These are phyloP conservation scores for Yasuhikotakia modesta DNA, from an alignment of 2,797 vertebrate genomes.

Conservation along the genomic window DNA sequence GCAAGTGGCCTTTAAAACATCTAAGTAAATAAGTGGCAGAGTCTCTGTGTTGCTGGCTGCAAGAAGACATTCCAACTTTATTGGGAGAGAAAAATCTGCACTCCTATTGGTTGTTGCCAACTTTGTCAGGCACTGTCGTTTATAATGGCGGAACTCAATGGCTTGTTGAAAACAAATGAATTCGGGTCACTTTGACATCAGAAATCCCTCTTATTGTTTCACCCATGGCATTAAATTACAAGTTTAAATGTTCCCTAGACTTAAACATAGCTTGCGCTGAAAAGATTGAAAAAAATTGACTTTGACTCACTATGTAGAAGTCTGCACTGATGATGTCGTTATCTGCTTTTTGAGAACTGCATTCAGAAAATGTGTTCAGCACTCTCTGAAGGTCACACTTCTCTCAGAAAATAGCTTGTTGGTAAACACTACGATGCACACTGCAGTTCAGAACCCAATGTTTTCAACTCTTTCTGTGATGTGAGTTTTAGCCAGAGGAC, in stretches of 20 bases:
- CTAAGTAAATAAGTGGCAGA: too few species aligned
- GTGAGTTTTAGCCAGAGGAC: conserved; percentile 5
- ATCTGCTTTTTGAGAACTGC: conserved; percentile 12
- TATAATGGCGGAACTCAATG: not conserved
- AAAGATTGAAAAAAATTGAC: conserved; percentile 28
- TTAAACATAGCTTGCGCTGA: conserved; percentile 2
- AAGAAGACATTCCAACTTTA: too few species aligned
- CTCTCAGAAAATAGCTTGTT: conserved; percentile 29
- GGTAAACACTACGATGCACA: conserved; percentile 20
- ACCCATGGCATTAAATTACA: conserved; percentile 6
- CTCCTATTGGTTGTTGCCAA: too few species aligned
- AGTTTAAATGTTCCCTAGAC: conserved; percentile 22
- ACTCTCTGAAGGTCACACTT: conserved; percentile 49
- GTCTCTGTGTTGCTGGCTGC: too few species aligned
- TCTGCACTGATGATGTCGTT: conserved; percentile 41
- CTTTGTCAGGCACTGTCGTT: too few species aligned
- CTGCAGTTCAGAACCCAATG: conserved; percentile 13
- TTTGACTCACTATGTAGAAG: conserved; percentile 12
- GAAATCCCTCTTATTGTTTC: conserved; percentile 16
- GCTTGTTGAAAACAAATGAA: conserved; percentile 23
- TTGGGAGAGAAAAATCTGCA: too few species aligned
- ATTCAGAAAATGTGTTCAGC: conserved; percentile 37
- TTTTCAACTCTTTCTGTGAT: conserved; percentile 22
- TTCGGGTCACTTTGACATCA: not conserved
- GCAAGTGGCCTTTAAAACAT: too few species aligned